Evolutionary conservation across 2,113 vertebrate genomes (phyloP), one percentile per base, ranked within the genome.

Genomic region (Caracal caracal): DNA sequence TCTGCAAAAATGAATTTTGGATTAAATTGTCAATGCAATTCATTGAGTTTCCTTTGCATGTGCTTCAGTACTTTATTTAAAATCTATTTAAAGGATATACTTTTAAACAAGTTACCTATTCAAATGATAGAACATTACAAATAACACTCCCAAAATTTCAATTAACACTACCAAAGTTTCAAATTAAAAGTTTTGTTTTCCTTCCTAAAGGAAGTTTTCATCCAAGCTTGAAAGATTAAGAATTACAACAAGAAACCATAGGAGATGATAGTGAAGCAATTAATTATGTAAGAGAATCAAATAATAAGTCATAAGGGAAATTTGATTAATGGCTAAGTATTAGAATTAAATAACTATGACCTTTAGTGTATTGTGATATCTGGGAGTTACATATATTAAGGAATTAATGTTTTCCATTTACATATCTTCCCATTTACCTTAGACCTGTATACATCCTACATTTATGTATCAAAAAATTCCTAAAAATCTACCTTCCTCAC

Each of bases 1-100:
- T 47, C 24, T 68, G n/a, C 20, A 81, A 93, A 95, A 92, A 81
- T 59, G 40, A 82, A 30, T 37, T 96, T 94, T 37, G 33, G 65
- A 84, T 94, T 96, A 89, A 61, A 26, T 9, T 87, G 2, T 83
- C 49, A 95, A 13, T 22, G 9, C 75, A 78, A 88, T 90, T 76
- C 65, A 92, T 61, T 70, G 22, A 24, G 4, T 76, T 66, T 85
- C 28, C 19, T 88, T 81, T 33, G 11, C 51, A 91, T 10, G 43
- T 75, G 17, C n/a, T 70, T 37, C 35, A 92, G 24, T 13, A 17
- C 51, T 94, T 85, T 17, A 94, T 88, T 92, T 73, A 92, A 95
- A 93, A 75, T 56, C 20, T 79, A 49, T 30, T 70, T 92, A 81
- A 92, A 35, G 20, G 94, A 43, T 53, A 79, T 2, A 1, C 3